These are phyloP conservation scores for Calyptomena viridis DNA, from an alignment of 2,113 vertebrate species.

Conservation along the genomic window DNA sequence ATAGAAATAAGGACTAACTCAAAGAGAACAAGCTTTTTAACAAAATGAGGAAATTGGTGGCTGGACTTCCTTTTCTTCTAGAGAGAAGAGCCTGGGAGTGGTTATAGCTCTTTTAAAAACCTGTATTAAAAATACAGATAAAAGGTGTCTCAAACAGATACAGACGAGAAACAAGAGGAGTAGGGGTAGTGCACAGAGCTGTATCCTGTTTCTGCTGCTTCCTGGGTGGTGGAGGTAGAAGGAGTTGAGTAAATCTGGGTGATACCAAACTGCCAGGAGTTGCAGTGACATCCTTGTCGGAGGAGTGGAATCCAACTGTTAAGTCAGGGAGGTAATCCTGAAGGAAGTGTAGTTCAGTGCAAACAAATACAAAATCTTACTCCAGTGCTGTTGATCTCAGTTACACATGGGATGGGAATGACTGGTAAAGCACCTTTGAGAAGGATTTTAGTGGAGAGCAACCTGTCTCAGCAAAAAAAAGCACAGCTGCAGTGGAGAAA, in stretches of 20 bases:
- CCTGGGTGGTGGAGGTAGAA: neutral
- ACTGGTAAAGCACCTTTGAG: neutral
- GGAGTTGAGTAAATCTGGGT: neutral
- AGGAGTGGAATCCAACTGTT: neutral
- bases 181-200: neutral
- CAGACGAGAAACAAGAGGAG: neutral
- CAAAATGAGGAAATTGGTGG: neutral
- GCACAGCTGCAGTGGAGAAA: neutral
- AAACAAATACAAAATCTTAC: neutral
- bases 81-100: neutral
- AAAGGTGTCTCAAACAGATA: neutral
- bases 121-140: neutral
- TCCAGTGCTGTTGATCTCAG: neutral
- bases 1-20: neutral
- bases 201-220: neutral
- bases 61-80: neutral
- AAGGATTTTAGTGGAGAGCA: neutral
- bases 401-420: neutral
- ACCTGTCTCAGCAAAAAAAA: neutral
- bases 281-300: accelerated
- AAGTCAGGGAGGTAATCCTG: neutral
- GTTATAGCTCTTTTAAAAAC: neutral
- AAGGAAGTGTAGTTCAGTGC: neutral
- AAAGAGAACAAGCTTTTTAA: neutral
- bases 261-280: neutral